Evolutionary conservation across 2,888 invertebrate genomes (phyloP).

Genomic region (Parnassius apollo): DNA sequence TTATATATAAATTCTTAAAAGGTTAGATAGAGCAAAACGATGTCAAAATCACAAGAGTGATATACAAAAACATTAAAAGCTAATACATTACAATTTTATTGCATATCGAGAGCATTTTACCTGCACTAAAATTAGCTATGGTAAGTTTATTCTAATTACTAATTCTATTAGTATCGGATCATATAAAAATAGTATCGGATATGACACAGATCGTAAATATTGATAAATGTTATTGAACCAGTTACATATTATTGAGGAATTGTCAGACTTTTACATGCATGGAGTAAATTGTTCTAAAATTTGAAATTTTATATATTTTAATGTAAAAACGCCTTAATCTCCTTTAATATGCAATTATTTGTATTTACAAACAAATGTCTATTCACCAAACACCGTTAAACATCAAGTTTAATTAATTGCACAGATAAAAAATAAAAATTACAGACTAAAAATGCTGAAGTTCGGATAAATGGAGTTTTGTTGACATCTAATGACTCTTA

Average conservation of each 20-base stretch:
- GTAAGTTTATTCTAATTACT: conserved; percentile 14
- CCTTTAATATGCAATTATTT: conserved; percentile 13
- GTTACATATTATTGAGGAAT: conserved; percentile 14
- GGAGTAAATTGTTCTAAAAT: conserved; percentile 12
- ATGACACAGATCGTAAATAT: conserved; percentile 25
- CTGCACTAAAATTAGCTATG: not conserved
- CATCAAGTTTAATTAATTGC: conserved; percentile 19
- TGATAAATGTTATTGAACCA: conserved; percentile 9
- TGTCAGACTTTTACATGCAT: conserved; percentile 8
- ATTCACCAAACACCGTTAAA: conserved; percentile 12
- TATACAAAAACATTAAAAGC: too few species aligned
- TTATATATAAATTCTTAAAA: too few species aligned
- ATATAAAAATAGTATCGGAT: conserved; percentile 31
- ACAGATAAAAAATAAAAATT: conserved; percentile 21
- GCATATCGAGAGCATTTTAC: conserved; percentile 3
- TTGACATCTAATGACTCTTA: conserved; percentile 42
- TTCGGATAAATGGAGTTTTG: conserved; percentile 29
- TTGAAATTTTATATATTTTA: conserved; percentile 6
- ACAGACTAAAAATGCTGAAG: conserved; percentile 37
- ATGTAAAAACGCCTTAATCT: conserved; percentile 20
- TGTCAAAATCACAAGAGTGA: too few species aligned
- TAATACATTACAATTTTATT: not conserved
- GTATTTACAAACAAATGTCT: conserved; percentile 14
- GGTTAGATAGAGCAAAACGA: too few species aligned
- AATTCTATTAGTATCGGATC: conserved; percentile 21